Evolutionary conservation across 2,797 vertebrate genomes (phyloP), one percentile per base, ranked within the genome.

Genomic region (Sciurus carolinensis): DNA sequence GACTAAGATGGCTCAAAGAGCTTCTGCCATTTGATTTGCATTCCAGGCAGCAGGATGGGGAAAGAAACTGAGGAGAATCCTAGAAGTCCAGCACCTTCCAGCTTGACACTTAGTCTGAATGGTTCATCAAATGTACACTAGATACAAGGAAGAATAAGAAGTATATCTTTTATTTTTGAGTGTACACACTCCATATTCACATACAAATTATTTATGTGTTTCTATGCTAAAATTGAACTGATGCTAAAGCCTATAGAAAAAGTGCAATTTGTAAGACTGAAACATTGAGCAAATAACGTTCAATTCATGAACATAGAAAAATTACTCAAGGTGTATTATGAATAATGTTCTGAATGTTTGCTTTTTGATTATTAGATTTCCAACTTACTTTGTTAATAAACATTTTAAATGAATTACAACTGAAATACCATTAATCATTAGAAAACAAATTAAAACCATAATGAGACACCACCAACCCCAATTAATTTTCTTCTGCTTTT

Each of bases 271-370:
- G 85, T 1, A 91, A 94, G 62, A 71, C 92, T 88, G 8, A 87
- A 81, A 82, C 22, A 66, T 14, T 91, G 22, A 76, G 15, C 15
- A 95, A 73, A 84, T 72, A 85, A n/a, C 33, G 73, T 50, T 72
- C 93, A 73, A 73, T 36, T 91, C 28, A 79, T 57, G 50, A 92
- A 73, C 42, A 87, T 18, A 59, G 26, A 91, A 75, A 76, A 66
- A 50, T 64, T 73, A n/a, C 22, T 69, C n/a, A 73, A 77, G 64
- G 54, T 62, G 24, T 69, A 52, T 57, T 80, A 39, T 54, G 50
- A 87, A 39, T 67, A 84, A 52, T 8, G n/a, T 66, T 88, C 50
- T 82, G 64, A 82, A 79, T 83, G 9, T 22, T 94, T 83, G 22
- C 22, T 84, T 90, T 85, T 54, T 75, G 18, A 17, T 50, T 54